A percentile compares a stretch with the other conserved stretches of the same genome.
Evolutionary conservation across 1,140 invertebrate genomes (phyloP).

Genomic region (Drosophila tropicalis): DNA sequence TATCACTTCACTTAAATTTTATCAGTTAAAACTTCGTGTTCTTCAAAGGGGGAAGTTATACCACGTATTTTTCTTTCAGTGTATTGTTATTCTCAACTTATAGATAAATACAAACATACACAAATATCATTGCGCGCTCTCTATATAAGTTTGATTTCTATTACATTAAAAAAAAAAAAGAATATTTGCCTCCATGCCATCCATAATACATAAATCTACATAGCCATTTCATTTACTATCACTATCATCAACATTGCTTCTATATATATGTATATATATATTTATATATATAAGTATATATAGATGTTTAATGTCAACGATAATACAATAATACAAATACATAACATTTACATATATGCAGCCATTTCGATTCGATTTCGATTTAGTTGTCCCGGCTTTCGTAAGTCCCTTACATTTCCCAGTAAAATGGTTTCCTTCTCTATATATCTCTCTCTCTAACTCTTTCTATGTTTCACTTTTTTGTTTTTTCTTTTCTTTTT

Average conservation of each 20-base stretch:
- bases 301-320: constrained; percentile 18
- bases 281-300: constrained; percentile 39
- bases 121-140: constrained; percentile 66
- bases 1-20: constrained; percentile 67
- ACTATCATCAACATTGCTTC: constrained; percentile 41
- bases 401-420: not conserved
- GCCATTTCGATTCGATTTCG: constrained; percentile 6
- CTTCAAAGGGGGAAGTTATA: constrained; percentile 7
- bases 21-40: constrained; percentile 68
- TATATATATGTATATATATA: constrained; percentile 30
- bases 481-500: not conserved
- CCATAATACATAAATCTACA: constrained; percentile 71
- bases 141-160: constrained; percentile 73
- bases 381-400: not conserved
- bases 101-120: constrained; percentile 72
- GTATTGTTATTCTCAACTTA: constrained; percentile 62
- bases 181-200: constrained; percentile 79
- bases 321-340: constrained; percentile 13
- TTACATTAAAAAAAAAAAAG: constrained; percentile 53
- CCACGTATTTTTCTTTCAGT: constrained; percentile 27
- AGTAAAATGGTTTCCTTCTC: not conserved
- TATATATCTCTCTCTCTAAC: too few species aligned
- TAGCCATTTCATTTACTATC: constrained; percentile 51
- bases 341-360: constrained; percentile 10
- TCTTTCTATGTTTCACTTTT: not conserved